Conservation (phyloP, 2,888 invertebrate species). For the Synergus japonicus region DNA sequence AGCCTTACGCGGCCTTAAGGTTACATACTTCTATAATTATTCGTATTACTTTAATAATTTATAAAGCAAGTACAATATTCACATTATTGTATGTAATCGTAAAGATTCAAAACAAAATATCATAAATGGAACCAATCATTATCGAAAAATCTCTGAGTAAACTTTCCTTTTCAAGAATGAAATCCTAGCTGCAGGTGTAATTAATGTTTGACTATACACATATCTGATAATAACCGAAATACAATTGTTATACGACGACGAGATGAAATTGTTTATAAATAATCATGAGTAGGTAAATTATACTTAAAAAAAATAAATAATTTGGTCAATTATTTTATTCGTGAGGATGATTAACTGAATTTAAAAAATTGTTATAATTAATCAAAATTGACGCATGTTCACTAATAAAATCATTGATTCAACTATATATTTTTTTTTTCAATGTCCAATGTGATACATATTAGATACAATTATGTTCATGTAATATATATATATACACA, state of each 20-base stretch:
- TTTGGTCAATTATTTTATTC: neutral
- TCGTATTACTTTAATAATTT: neutral
- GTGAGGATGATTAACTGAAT: neutral
- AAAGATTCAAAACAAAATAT: neutral
- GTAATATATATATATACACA: conserved; percentile 27
- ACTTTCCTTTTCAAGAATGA: neutral
- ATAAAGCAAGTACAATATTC: conserved; percentile 15
- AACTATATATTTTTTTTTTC: neutral
- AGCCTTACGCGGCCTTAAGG: no score
- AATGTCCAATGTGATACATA: neutral
- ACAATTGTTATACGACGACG: conserved; percentile 47
- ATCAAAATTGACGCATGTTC: neutral
- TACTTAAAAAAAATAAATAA: conserved; percentile 17
- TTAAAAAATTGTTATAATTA: neutral
- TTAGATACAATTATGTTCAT: neutral
- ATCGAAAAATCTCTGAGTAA: neutral
- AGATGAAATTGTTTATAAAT: conserved; percentile 59
- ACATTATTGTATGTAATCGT: neutral
- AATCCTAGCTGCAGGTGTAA: neutral
- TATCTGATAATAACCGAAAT: neutral
- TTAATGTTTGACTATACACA: conserved; percentile 2
- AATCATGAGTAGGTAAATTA: conserved; percentile 53
- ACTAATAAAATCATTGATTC: neutral
- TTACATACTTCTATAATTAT: neutral
- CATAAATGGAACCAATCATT: conserved; percentile 31